A percentile compares a stretch with the other conserved stretches of the same genome.
Evolutionary conservation across 2,888 invertebrate genomes (phyloP).

Genomic region (Zaprionus obscuricornis): DNA sequence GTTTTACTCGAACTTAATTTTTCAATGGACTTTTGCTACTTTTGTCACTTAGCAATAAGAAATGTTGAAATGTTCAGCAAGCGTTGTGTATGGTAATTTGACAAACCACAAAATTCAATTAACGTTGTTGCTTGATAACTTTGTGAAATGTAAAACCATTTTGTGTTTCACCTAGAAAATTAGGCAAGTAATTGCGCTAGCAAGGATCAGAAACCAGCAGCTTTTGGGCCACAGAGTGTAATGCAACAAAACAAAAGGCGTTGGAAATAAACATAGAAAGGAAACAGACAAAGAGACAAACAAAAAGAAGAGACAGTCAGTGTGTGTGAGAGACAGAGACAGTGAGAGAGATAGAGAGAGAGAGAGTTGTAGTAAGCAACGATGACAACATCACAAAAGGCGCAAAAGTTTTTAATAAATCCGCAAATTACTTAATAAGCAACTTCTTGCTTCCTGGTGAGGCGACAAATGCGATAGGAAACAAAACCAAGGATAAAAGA

Average conservation of each 20-base stretch:
- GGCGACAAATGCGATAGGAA: conserved; percentile 41
- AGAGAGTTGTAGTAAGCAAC: too few relatives aligned
- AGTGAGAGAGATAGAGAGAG: too few relatives aligned
- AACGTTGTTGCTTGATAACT: conserved; percentile 5
- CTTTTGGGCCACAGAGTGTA: conserved; percentile 18
- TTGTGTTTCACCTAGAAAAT: conserved; percentile 58
- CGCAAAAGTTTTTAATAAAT: conserved; percentile 76
- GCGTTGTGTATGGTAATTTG: background rate
- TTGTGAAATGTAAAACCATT: conserved; percentile 13
- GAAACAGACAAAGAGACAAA: conserved; percentile 4
- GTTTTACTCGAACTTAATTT: too few relatives aligned
- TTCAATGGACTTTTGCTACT: too few relatives aligned
- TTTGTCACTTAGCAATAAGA: too few relatives aligned
- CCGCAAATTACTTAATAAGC: conserved; percentile 74
- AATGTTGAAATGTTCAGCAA: too few relatives aligned
- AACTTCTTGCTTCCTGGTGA: conserved; percentile 29
- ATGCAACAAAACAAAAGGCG: too few relatives aligned
- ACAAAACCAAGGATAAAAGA: conserved; percentile 24
- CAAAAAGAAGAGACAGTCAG: too few relatives aligned
- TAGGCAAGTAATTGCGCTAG: conserved; percentile 60
- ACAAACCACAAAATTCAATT: conserved; percentile 28
- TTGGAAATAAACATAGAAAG: too few relatives aligned
- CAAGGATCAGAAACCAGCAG: background rate
- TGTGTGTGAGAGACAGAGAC: too few relatives aligned
- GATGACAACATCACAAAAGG: conserved; percentile 49